These are phyloP conservation scores for Enteromius anoplus DNA, from an alignment of 2,797 vertebrate genomes.

Conservation along the genomic window DNA sequence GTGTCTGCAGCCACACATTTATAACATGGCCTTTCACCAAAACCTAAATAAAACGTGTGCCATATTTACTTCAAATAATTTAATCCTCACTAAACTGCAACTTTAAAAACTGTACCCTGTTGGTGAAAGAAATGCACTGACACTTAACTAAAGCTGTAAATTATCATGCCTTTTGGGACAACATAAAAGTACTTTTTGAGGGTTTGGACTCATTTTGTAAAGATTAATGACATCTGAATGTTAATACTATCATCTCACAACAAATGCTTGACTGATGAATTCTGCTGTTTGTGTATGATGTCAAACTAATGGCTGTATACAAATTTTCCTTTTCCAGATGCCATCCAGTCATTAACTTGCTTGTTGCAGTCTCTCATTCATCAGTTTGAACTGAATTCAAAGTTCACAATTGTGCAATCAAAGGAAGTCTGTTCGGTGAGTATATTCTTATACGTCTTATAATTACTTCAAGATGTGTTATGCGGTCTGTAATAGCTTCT, in stretches of 20 bases:
- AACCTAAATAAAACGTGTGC: neutral
- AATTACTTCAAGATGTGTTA: conserved; percentile 20
- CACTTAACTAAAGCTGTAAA: neutral
- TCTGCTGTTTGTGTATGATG: conserved; percentile 20
- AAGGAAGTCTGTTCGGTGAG: neutral
- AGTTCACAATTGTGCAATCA: conserved; percentile 3
- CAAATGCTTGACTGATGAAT: neutral
- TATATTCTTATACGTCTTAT: neutral
- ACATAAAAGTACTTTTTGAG: conserved; percentile 9
- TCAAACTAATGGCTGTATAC: conserved; percentile 31
- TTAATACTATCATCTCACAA: conserved; percentile 12
- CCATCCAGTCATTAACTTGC: conserved; percentile 17
- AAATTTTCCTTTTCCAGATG: conserved; percentile 4
- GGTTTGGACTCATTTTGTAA: conserved; percentile 10
- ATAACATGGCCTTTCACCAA: neutral
- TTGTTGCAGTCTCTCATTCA: conserved; percentile 5
- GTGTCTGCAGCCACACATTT: neutral
- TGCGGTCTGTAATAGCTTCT: neutral
- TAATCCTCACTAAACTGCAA: conserved; percentile 2
- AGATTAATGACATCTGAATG: conserved; percentile 1
- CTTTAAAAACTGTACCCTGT: neutral
- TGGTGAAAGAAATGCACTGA: neutral
- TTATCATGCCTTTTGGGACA: neutral
- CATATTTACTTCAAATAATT: neutral
- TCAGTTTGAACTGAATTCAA: conserved; percentile 17